phyloP scores from a whole-genome alignment of 2,888 invertebrate species.

The Drepana falcataria region DNA sequence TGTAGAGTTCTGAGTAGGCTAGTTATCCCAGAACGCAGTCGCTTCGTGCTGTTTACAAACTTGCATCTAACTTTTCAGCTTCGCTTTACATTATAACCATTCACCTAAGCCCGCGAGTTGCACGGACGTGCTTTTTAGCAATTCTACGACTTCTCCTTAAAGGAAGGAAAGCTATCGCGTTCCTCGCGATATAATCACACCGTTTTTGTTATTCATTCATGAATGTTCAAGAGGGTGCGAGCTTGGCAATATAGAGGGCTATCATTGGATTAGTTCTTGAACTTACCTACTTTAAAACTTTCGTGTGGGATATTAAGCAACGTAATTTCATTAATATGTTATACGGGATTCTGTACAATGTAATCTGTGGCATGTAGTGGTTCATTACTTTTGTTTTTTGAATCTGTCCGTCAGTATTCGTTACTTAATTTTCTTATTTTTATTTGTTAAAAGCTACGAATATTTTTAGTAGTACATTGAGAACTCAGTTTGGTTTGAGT shows the following conservation, averaged over 20 bases:
- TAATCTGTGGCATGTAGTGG: no score
- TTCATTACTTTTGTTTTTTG: no score
- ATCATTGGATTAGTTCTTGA: background rate
- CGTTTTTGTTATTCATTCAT: constrained; percentile 34
- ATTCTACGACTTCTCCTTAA: constrained; percentile 46
- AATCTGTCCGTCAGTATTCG: no score
- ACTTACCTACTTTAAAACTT: background rate
- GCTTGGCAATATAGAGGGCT: background rate
- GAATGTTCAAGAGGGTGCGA: constrained; percentile 28
- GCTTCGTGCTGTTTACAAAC: constrained; percentile 40
- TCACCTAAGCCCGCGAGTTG: constrained; percentile 51
- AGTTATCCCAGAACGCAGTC: constrained; percentile 18
- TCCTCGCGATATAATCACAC: constrained; percentile 31
- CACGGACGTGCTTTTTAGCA: constrained; percentile 63
- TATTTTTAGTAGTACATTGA: no score
- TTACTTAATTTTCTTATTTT: no score
- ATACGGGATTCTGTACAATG: no score
- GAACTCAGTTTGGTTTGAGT: no score
- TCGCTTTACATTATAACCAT: constrained; percentile 62
- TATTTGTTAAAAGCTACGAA: no score
- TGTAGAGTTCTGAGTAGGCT: constrained; percentile 49
- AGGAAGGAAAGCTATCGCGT: constrained; percentile 34
- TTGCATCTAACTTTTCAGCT: constrained; percentile 44
- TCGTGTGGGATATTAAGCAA: background rate
- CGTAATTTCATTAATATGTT: no score